phyloP scores from a whole-genome alignment of 2,113 vertebrate species.

The Pungitius pungitius region DNA sequence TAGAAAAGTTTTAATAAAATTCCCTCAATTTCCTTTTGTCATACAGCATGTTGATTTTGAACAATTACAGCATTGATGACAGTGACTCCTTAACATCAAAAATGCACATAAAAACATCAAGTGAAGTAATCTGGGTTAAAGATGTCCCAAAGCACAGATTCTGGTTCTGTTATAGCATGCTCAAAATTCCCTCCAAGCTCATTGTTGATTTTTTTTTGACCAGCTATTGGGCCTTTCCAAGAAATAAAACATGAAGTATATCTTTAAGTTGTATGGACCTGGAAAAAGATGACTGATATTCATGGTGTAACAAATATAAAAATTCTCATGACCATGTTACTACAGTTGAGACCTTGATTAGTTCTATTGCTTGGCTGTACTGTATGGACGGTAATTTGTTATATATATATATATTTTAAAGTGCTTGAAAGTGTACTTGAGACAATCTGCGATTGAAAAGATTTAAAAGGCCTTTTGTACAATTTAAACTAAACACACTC shows the following conservation, averaged over 20 bases:
- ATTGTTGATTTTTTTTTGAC: background rate
- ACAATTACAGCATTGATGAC: constrained; percentile 42
- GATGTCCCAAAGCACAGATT: constrained; percentile 15
- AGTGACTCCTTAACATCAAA: constrained; percentile 38
- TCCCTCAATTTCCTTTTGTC: constrained; percentile 57
- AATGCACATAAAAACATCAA: constrained; percentile 42
- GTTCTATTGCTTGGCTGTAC: constrained; percentile 23
- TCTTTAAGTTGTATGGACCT: constrained; percentile 1
- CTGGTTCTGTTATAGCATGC: constrained; percentile 8
- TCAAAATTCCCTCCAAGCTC: constrained; percentile 1
- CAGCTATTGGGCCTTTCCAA: background rate
- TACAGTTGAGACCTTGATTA: constrained; percentile 10
- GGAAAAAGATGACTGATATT: constrained; percentile 14
- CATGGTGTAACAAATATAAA: constrained; percentile 8
- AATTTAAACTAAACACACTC: constrained; percentile 45
- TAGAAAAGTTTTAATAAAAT: constrained; percentile 67
- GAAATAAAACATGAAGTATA: constrained; percentile 8
- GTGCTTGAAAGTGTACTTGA: constrained; percentile 58
- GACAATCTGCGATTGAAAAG: constrained; percentile 38
- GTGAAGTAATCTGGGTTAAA: constrained; percentile 20
- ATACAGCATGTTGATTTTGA: constrained; percentile 37
- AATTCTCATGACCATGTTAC: constrained; percentile 1
- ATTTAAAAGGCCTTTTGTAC: constrained; percentile 38
- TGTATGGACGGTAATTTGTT: constrained; percentile 20
- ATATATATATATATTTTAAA: constrained; percentile 48